Base-by-base conservation (phyloP, 1,140 invertebrate species). In the Meteorus sp. region DNA sequence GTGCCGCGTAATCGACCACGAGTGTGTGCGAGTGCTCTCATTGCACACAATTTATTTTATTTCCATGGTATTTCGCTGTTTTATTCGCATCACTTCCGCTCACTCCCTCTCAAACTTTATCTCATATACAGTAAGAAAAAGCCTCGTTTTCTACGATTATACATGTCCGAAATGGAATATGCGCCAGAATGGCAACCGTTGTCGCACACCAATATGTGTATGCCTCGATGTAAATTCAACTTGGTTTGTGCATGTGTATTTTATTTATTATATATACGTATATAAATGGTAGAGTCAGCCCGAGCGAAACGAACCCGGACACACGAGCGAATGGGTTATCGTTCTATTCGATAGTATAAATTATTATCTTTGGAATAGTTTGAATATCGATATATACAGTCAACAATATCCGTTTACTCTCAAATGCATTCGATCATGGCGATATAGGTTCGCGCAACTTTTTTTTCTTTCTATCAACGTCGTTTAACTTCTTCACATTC, bases 1-100 rank as follows among this genome's bases (percentile, higher is more conserved):
- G 45, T 39, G n/a, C 29, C 33, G 50, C 60, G 60, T 57, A 63
- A 63, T 63, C 57, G 61, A 63, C 61, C 61, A 59, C 56, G 51
- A 55, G 51, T 45, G 57, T 54, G 51, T 59, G 57, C 56, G 52
- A 50, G 41, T 41, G 41, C 35, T 43, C 39, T 20, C 20, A 27
- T 51, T 52, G 27, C 43, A 43, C 50, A 25, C 25, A 8, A 11
- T 44, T 29, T 52, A 41, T 60, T 33, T 53, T 22, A 4, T 45
- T 25, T 17, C n/a, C n/a, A n/a, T n/a, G n/a, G n/a, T n/a, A n/a
- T n/a, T n/a, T n/a, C n/a, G n/a, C n/a, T n/a, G n/a, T n/a, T n/a
- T n/a, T n/a, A n/a, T n/a, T n/a, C n/a, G n/a, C n/a, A n/a, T n/a
- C n/a, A n/a, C n/a, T n/a, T n/a, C n/a, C n/a, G n/a, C n/a, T n/a